Evolutionary conservation across 2,888 invertebrate genomes (phyloP), one percentile per base, ranked within the genome.

Genomic region (Sinopyrophorus schimmeli): DNA sequence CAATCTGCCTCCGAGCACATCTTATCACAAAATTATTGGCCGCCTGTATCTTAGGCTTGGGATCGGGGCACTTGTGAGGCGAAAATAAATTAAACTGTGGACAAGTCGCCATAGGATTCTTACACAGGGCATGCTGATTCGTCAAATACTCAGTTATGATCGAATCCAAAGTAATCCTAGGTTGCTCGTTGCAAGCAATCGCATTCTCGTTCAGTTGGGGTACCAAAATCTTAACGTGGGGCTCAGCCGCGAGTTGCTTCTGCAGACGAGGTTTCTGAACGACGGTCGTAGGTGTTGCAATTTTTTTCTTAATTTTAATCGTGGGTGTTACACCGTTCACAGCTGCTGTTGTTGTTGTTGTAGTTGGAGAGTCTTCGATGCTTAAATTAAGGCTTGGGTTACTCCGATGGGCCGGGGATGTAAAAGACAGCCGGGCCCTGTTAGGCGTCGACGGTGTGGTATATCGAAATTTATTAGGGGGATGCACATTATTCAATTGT

Each of bases 81-180:
- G 84, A 81, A 67, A 94, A 92, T 21, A 98, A 77, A 71, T 94
- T 93, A 69, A 98, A 98, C 68, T 93, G 92, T 0, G 98, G 97
- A 74, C 97, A 98, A 0, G 95, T 96, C 18, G 92, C 90, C 77
- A 99, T 94, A 0, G 99, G 99, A 74, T 97, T 94, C 75, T 91
- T 92, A 77, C 99, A 99, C 4, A 93, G 77, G n/a, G 96, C 89
- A 76, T 99, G 99, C 73, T 99, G 98, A 76, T 95, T 94, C 62
- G 94, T 89, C 39, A 98, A 80, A 76, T 97, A 98, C 73, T 97
- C 96, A 0, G 92, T 95, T 55, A 98, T 92, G 65, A 99, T 96
- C 27, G 89, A 88, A 72, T 94, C 91, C 14, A 98, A 76, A 0
- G 89, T 87, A 42, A 86, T 83, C 4, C 80, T 69, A 4, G 74